Evolutionary conservation across 2,797 vertebrate genomes (phyloP).

Genomic region (Arremon aurantiirostris): DNA sequence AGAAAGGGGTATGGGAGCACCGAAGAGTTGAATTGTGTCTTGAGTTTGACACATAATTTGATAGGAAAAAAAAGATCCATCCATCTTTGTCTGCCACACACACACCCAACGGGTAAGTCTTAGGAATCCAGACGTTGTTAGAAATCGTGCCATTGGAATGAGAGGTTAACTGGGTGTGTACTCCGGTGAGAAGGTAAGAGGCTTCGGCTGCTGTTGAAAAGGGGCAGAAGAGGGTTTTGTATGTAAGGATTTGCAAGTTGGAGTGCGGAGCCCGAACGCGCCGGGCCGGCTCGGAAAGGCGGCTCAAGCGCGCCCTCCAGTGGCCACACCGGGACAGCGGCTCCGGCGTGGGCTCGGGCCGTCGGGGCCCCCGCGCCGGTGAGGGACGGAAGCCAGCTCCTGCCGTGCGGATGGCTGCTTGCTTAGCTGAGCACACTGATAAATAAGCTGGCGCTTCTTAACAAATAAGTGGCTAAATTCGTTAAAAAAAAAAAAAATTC

Average conservation of each 20-base stretch:
- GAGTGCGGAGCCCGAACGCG: rapidly evolving
- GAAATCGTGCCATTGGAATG: not conserved
- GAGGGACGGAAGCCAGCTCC: not conserved
- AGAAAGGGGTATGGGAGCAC: not conserved
- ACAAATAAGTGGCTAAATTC: not conserved
- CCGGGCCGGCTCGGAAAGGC: not conserved
- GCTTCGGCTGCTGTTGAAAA: not conserved
- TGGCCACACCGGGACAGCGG: not conserved
- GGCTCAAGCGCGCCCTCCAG: conserved; percentile 32
- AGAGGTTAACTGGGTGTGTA: not conserved
- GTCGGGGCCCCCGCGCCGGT: rapidly evolving
- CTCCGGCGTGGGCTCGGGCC: not conserved
- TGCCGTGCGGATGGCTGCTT: not conserved
- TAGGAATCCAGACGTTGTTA: not conserved
- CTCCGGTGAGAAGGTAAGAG: not conserved
- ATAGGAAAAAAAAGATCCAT: not conserved
- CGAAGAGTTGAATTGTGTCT: not conserved
- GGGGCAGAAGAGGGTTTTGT: not conserved
- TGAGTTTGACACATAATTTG: not conserved
- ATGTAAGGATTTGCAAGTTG: rapidly evolving
- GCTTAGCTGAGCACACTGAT: not conserved
- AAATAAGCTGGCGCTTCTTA: not conserved
- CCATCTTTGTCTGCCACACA: not conserved
- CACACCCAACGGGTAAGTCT: too few species aligned
- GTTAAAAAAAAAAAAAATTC: not conserved